Evolutionary conservation across 2,888 invertebrate genomes (phyloP).

Genomic region (Arrhopalites spinosus): DNA sequence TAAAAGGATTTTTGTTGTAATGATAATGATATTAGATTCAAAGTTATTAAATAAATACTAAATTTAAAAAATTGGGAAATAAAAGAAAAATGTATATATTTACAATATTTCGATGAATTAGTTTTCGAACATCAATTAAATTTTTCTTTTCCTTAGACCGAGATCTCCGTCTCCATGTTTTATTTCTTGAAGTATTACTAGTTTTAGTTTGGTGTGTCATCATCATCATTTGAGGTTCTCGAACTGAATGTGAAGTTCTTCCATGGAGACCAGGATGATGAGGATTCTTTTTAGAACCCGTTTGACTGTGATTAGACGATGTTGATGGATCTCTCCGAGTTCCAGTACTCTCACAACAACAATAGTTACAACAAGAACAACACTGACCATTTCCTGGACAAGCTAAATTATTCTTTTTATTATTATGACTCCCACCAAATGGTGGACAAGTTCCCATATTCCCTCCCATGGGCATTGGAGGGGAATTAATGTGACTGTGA

Average conservation of each 20-base stretch:
- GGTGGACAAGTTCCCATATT: slow-evolving; percentile 26
- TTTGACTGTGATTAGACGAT: neutral
- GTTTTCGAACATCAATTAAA: slow-evolving; percentile 39
- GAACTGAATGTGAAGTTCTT: too few species aligned
- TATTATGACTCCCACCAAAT: slow-evolving; percentile 12
- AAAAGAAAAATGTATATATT: neutral
- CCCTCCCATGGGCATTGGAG: too few species aligned
- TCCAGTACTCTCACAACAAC: slow-evolving; percentile 43
- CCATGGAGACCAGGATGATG: neutral
- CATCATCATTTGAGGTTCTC: too few species aligned
- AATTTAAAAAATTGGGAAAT: too few species aligned
- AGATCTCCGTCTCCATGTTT: slow-evolving; percentile 48
- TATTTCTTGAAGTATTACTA: neutral
- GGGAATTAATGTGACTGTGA: neutral
- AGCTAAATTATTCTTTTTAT: neutral
- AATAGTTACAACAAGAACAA: slow-evolving; percentile 52
- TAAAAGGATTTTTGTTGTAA: too few species aligned
- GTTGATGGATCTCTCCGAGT: neutral
- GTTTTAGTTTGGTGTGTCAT: too few species aligned
- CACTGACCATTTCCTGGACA: slow-evolving; percentile 31
- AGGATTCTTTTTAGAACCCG: neutral
- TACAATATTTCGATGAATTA: slow-evolving; percentile 35
- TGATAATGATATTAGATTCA: too few species aligned
- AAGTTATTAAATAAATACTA: too few species aligned
- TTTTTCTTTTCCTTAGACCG: slow-evolving; percentile 47